Conservation (phyloP, 1,140 invertebrate genomes). For the Oedothorax gibbosus region DNA sequence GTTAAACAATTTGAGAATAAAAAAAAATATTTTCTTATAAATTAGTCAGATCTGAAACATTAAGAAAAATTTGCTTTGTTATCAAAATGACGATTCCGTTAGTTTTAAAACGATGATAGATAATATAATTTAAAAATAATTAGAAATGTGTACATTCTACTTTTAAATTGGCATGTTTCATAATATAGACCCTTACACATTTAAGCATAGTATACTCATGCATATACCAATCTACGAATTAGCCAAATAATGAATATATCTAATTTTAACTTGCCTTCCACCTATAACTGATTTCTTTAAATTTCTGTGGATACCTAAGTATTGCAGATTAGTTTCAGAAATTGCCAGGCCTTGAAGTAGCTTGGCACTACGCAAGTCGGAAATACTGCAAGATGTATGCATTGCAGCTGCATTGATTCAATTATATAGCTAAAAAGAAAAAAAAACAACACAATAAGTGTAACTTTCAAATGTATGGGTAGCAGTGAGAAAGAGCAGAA, state of each 20-base stretch:
- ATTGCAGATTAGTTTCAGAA: slow-evolving; percentile 14
- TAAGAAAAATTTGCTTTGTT: background rate
- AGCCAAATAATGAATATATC: background rate
- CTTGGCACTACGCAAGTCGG: slow-evolving; percentile 40
- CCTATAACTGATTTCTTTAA: slow-evolving; percentile 26
- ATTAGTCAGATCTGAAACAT: too few species aligned
- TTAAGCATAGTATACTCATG: background rate
- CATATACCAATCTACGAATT: background rate
- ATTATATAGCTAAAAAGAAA: background rate
- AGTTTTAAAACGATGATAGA: background rate
- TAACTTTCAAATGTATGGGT: background rate
- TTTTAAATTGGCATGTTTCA: background rate
- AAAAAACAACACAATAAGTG: background rate
- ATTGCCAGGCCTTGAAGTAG: background rate
- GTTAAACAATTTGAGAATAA: too few species aligned
- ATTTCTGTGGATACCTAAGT: background rate
- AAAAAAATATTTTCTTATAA: too few species aligned
- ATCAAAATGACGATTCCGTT: background rate
- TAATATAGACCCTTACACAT: background rate
- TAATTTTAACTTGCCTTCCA: slow-evolving; percentile 31
- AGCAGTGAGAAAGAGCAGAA: background rate
- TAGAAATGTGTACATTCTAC: background rate
- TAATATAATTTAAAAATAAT: background rate
- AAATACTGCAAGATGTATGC: slow-evolving; percentile 49
- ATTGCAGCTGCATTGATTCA: slow-evolving; percentile 15